Evolutionary conservation across 2,113 vertebrate genomes (phyloP), one percentile per base, ranked within the genome.

Genomic region (Neolamprologus tretocephalus): DNA sequence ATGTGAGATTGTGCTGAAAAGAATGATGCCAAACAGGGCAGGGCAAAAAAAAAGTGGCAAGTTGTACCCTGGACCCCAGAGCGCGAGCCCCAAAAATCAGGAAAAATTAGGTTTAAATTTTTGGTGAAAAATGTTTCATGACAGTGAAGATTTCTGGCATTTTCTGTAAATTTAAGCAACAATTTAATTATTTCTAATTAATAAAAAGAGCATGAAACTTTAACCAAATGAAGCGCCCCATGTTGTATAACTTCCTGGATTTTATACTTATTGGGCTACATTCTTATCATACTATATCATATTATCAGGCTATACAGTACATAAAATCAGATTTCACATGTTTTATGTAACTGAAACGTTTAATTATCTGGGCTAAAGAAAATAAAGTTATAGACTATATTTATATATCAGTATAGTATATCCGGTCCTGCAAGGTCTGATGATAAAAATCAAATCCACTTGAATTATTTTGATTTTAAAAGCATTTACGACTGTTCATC

Each of bases 391-490:
- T 33, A 33, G 28, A 61, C 57, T 31, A 3, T 61, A 61, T 61
- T 61, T 61, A 17, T 31, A 61, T 31, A 58, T 0, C 0, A 31
- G 1, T 58, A 58, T 28, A 58, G 14, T 31, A 58, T 17, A 58
- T 61, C 3, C 1, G 2, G 16, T 31, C 57, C 16, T 61, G 16
- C 12, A 13, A 42, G 66, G 40, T 54, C 80, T 83, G 71, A 81
- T 81, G 75, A 33, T 78, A 45, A 66, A 84, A 37, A 82, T 81
- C 75, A 40, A 6, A 17, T 66, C 83, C 49, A 13, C 73, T 58
- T 73, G 21, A 75, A 40, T n/a, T 75, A 21, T 71, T 86, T 81
- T 87, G 9, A 80, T 82, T 89, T 73, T 57, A 51, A 51, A 19
- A 9, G 23, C 2, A 13, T 28, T 80, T 55, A 84, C 31, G 40